Evolutionary conservation across 2,797 vertebrate genomes (phyloP).

Genomic region (Apodemus agrarius): DNA sequence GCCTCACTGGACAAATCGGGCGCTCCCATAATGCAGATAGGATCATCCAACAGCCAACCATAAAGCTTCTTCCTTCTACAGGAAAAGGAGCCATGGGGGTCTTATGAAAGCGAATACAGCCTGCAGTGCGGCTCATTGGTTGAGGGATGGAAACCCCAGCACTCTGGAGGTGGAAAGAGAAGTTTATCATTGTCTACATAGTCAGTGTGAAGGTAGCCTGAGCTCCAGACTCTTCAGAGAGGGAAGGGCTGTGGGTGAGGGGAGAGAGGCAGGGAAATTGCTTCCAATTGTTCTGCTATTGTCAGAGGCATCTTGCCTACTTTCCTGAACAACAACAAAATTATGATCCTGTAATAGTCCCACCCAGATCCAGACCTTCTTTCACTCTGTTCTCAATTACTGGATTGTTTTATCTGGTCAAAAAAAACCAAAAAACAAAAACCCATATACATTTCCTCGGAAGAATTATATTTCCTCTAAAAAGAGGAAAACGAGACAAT

Average conservation of each 20-base stretch:
- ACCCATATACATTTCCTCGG: constrained; percentile 44
- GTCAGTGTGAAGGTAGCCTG: neutral
- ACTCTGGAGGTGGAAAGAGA: neutral
- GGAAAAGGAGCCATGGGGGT: neutral
- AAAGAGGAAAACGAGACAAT: constrained; percentile 63
- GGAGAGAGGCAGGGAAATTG: neutral
- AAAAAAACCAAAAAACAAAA: too few relatives aligned
- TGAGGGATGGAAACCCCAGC: neutral
- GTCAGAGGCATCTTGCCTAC: constrained; percentile 14
- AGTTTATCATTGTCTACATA: neutral
- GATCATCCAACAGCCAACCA: neutral
- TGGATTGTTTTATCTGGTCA: constrained; percentile 33
- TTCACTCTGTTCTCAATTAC: constrained; percentile 32
- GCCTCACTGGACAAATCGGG: neutral
- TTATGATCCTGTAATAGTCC: neutral
- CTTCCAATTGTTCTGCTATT: neutral
- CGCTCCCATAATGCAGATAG: neutral
- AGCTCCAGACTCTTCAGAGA: neutral
- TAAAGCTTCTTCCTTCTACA: neutral
- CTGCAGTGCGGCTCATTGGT: neutral
- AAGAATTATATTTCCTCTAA: constrained; percentile 51
- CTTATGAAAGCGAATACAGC: neutral
- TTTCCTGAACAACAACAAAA: constrained; percentile 40
- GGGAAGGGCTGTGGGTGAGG: neutral
- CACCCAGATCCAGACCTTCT: constrained; percentile 23